These are phyloP conservation scores for Panulirus ornatus DNA, from an alignment of 1,140 invertebrate genomes.

Conservation along the genomic window DNA sequence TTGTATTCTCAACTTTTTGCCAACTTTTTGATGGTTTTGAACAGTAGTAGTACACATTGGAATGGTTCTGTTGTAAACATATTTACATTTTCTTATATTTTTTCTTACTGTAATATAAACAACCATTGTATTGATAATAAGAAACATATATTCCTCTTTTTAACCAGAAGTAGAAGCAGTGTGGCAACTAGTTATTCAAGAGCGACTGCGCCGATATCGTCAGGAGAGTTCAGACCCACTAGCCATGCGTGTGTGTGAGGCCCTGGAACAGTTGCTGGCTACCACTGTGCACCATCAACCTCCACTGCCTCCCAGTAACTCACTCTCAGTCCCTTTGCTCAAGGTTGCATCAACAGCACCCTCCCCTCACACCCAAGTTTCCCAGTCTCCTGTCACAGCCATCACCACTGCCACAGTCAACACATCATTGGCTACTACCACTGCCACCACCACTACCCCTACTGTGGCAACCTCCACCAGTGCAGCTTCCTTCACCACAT, in stretches of 20 bases:
- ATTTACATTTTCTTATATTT: no score
- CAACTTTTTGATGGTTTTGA: no score
- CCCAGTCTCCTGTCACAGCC: slow-evolving; percentile 13
- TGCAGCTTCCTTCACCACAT: slow-evolving; percentile 13
- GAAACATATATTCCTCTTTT: neutral
- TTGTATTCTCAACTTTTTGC: no score
- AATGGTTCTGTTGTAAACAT: no score
- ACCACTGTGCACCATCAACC: slow-evolving; percentile 47
- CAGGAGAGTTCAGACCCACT: slow-evolving; percentile 60
- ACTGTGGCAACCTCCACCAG: neutral
- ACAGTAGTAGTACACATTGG: no score
- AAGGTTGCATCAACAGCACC: slow-evolving; percentile 43
- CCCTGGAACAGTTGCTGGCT: slow-evolving; percentile 55
- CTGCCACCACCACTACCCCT: slow-evolving; percentile 19
- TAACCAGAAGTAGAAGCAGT: slow-evolving; percentile 61
- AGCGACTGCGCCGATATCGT: slow-evolving; percentile 52
- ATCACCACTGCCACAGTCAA: slow-evolving; percentile 50
- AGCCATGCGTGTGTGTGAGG: slow-evolving; percentile 56
- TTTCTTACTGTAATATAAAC: neutral
- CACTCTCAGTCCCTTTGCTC: slow-evolving; percentile 61
- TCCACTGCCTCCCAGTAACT: slow-evolving; percentile 8
- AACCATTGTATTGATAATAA: neutral
- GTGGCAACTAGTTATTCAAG: slow-evolving; percentile 62
- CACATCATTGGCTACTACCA: slow-evolving; percentile 12
- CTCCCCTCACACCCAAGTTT: neutral